Base-by-base conservation (phyloP, 37 sponge, comb jelly and placozoan genomes). In the Bolinopsis microptera region DNA sequence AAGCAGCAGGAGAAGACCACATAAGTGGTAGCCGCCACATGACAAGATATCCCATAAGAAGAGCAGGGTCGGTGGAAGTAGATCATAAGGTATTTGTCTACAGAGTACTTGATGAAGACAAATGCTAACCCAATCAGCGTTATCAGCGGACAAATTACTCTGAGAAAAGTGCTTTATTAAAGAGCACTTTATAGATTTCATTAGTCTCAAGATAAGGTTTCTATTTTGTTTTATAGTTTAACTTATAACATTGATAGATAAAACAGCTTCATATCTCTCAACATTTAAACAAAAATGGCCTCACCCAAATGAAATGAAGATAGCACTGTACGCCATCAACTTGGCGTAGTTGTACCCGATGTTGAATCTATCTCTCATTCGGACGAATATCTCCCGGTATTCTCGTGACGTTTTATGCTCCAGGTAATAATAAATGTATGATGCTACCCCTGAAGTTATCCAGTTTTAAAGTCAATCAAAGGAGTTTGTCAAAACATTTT, bases 361-460 rank as follows among this genome's bases (percentile, higher is more conserved):
- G 75, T 72, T 72, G 18, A 72, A 72, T 24, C 75, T 72, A 24
- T 72, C 75, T 24, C 75, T 72, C 75, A 72, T 72, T 72, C 75
- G 5, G 18, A 72, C 75, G 75, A 72, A 72, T n/a, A 72, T 72
- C 25, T 72, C 22, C 31, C 18, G 5, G 75, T 72, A 72, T 28
- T 72, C 75, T 21, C 75, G 27, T 28, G 5, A 23, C 31, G 75
- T 72, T 21, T 72, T 28, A 24, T 72, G 75, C 18, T 72, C 75
- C 13, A n/a, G 31, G 5, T 30, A 72, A n/a, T 28, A 72, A 24
- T 72, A 72, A 24, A 30, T 30, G 31, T 72, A 72, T 2, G 75
- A 72, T 21, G 31, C 75, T 30, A 72, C 31, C 3, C 75, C 75
- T 72, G 25, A 5, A 72, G 68, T n/a, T n/a, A n/a, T n/a, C n/a